These are phyloP conservation scores for Chydorus sphaericus DNA, from an alignment of 2,888 invertebrate species.

Conservation along the genomic window DNA sequence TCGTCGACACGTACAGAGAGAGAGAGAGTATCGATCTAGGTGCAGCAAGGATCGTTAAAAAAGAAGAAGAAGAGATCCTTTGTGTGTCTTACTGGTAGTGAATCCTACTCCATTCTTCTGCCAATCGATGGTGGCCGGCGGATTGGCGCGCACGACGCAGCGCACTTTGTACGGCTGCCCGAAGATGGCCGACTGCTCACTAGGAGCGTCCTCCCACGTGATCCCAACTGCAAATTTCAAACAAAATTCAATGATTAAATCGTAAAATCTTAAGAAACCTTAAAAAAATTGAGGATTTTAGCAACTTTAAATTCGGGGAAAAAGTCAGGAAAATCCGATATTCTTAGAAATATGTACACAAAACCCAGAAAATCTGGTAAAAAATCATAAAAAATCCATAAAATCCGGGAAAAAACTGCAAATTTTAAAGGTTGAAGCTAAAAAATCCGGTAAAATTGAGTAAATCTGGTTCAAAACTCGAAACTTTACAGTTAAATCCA, in stretches of 20 bases:
- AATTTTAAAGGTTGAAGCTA: too few species aligned
- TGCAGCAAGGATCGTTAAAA: background rate
- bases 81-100: slow-evolving; percentile 33
- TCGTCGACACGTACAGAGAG: too few species aligned
- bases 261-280: too few species aligned
- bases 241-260: background rate
- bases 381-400: too few species aligned
- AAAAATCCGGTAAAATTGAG: too few species aligned
- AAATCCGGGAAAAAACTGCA: too few species aligned
- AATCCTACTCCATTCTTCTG: slow-evolving; percentile 58
- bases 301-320: too few species aligned
- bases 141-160: slow-evolving; percentile 72
- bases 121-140: slow-evolving; percentile 75
- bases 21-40: background rate
- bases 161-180: slow-evolving; percentile 59
- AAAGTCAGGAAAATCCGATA: too few species aligned
- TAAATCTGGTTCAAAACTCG: too few species aligned
- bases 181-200: slow-evolving; percentile 62
- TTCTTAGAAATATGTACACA: too few species aligned
- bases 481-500: too few species aligned
- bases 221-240: slow-evolving; percentile 51
- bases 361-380: too few species aligned
- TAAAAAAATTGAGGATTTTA: background rate
- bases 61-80: background rate
- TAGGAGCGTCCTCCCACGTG: slow-evolving; percentile 71